Evolutionary conservation across 2,113 vertebrate species (phyloP).

Genomic region (Epinephelus lanceolatus): DNA sequence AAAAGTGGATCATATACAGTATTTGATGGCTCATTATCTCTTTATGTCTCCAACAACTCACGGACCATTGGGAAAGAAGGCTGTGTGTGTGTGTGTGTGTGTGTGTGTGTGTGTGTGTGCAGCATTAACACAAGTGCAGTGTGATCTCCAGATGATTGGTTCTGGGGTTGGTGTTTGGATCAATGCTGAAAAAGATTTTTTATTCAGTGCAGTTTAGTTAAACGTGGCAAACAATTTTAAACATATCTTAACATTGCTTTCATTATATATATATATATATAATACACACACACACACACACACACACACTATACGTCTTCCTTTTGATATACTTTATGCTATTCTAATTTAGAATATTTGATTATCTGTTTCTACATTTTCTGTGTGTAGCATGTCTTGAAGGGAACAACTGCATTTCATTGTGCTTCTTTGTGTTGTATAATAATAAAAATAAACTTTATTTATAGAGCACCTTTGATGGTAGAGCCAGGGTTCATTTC

Average conservation of each 20-base stretch:
- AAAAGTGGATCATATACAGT: conserved; percentile 68
- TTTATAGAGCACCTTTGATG: background rate
- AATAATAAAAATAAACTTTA: background rate
- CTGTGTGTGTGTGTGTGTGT: conserved; percentile 30
- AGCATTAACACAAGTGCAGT: background rate
- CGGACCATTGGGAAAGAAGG: conserved; percentile 34
- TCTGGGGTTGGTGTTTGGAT: background rate
- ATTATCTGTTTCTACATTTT: too few relatives aligned
- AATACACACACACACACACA: too few relatives aligned
- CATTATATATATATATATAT: too few relatives aligned
- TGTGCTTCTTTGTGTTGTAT: too few relatives aligned
- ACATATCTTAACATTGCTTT: background rate
- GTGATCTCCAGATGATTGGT: background rate
- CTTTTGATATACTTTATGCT: too few relatives aligned
- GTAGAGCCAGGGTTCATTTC: too few relatives aligned
- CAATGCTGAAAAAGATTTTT: background rate
- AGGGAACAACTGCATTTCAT: too few relatives aligned
- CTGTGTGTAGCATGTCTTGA: too few relatives aligned
- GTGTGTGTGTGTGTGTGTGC: conserved; percentile 19
- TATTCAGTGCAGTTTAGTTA: background rate
- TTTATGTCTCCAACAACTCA: conserved; percentile 67
- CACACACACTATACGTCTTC: too few relatives aligned
- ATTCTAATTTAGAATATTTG: too few relatives aligned
- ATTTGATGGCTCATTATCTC: conserved; percentile 75
- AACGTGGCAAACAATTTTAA: background rate